phyloP scores from a whole-genome alignment of 2,888 invertebrate genomes.

The Abrostola tripartita region DNA sequence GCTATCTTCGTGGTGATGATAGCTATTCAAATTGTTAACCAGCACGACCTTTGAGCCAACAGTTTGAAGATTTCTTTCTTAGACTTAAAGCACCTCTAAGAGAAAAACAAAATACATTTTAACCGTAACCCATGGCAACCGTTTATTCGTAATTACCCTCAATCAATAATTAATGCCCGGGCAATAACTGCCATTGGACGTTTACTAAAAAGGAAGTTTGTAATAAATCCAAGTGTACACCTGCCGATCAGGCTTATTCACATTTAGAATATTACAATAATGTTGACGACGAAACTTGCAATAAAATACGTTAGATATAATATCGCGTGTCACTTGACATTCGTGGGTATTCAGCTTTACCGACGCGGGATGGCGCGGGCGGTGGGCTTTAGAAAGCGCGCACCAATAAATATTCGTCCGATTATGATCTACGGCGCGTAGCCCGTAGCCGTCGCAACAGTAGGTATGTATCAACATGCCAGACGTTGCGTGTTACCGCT shows the following conservation, averaged over 20 bases:
- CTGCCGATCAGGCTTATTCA: constrained; percentile 66
- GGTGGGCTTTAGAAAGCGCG: constrained; percentile 79
- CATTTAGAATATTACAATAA: constrained; percentile 55
- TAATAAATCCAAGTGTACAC: constrained; percentile 69
- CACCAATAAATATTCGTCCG: constrained; percentile 86
- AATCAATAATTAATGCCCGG: constrained; percentile 54
- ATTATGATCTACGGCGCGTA: constrained; percentile 88
- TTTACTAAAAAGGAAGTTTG: constrained; percentile 56
- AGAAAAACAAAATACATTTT: constrained; percentile 34
- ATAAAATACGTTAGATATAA: constrained; percentile 64
- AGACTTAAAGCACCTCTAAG: constrained; percentile 8
- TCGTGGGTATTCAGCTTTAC: constrained; percentile 73
- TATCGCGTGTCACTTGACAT: constrained; percentile 79
- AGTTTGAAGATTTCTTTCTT: constrained; percentile 24
- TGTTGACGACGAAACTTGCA: constrained; percentile 64
- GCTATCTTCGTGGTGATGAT: constrained; percentile 43
- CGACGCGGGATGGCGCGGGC: constrained; percentile 47
- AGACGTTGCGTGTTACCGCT: constrained; percentile 14
- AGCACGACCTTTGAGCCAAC: constrained; percentile 15
- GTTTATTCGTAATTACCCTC: constrained; percentile 49
- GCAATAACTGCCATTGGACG: constrained; percentile 45
- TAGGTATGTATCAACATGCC: constrained; percentile 38
- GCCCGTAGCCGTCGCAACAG: constrained; percentile 80
- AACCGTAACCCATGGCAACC: constrained; percentile 28
- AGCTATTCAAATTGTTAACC: constrained; percentile 33